Evolutionary conservation across 2,113 vertebrate species (phyloP), one percentile per base, ranked within the genome.

Genomic region (Entomyzon cyanotis): DNA sequence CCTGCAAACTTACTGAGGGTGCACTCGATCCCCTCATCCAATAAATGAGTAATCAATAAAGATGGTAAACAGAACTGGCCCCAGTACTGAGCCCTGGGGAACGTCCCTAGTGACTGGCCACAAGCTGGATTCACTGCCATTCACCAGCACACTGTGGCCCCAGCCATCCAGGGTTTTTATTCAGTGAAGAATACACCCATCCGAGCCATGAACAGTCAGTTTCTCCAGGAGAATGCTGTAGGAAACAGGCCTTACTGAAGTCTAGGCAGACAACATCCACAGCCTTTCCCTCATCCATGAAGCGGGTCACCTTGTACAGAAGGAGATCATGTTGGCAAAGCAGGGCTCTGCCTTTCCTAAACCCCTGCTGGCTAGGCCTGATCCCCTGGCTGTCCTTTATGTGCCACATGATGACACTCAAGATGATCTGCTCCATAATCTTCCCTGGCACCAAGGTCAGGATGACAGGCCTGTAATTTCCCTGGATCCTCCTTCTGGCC

Each of bases 61-160:
- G 20, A 52, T 16, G 13, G 25, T 16, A 42, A 77, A 41, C 6
- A 77, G 42, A 56, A 31, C 47, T 17, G 23, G 10, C 4, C 6
- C 24, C 63, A 81, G 2, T 7, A 20, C 25, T 41, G 59, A 82
- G 25, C 19, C 30, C 59, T n/a, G 9, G 9, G 14, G 39, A 78
- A 19, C 27, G 44, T 27, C 42, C 33, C 55, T n/a, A 25, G 18
- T 35, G 31, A 64, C 27, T 2, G 2, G 31, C 7, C 0, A 0
- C 25, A 53, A 65, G 18, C 22, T 70, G 46, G 7, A 55, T 22
- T 25, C 74, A 49, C 23, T 6, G 13, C 19, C 22, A 49, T 15
- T 69, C 74, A 65, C 31, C 37, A 52, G 9, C 15, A 23, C 10
- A 5, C 10, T 65, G 21, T 9, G 11, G 23, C 16, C 31, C 10